Base-by-base conservation (phyloP, 2,113 vertebrate genomes). In the Trichomycterus rosablanca region DNA sequence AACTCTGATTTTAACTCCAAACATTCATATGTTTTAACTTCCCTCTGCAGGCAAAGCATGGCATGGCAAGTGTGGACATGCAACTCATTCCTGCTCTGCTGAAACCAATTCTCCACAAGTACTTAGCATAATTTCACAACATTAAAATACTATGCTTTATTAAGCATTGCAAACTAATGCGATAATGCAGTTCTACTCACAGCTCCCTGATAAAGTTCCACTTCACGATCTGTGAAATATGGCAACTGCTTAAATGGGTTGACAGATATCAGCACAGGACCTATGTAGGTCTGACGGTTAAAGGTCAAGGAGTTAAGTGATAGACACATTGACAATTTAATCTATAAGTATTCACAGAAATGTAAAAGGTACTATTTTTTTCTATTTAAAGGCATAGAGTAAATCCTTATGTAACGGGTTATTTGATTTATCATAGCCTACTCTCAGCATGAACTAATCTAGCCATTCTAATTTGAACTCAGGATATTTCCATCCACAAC, bases 171-270 rank as follows among this genome's bases (percentile, higher is more conserved):
- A 19, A 28, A 40, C 12, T 24, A 8, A 34, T 15, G 12, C 11
- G 3, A 14, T 28, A 45, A 15, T 6, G 4, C 7, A 10, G 11
- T 51, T 53, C 2, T 59, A 80, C 89, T 84, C 53, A 91, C 89
- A 34, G 89, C 88, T 18, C 88, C 89, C 76, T 91, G 89, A 81
- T 91, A 91, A 7, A 89, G 74, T 62, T 91, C 89, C 44, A 91
- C 84, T 54, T 91, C 89, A 15, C 81, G 74, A 0, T 90, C 88
- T 0, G 84, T 84, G 74, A 91, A 91, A 64, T 91, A 91, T 0
- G 88, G 87, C 73, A 91, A 78, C 61, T 89, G 88, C 58, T 91
- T 91, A 48, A 91, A 91, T 0, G 89, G 89, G 35, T 91, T 91
- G 18, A 91, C 83, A 0, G 89, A 91, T 66, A 91, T 91, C 70